phyloP scores from a whole-genome alignment of 2,888 invertebrate genomes.

The Rhodophaea formosa region DNA sequence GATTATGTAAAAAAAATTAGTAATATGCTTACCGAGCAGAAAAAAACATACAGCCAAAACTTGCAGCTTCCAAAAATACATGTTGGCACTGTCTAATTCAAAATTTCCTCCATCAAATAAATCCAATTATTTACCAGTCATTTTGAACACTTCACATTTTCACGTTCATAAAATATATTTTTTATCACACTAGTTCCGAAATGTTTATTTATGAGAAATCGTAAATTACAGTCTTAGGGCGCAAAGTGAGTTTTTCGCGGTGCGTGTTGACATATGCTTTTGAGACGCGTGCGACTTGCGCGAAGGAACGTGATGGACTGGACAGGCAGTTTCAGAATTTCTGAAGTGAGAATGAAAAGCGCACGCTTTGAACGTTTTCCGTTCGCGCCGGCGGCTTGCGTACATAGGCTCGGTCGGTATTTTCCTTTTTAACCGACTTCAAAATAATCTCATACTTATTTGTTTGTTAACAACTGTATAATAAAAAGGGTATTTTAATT shows the following conservation, averaged over 20 bases:
- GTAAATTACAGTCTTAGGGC: neutral
- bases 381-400: neutral
- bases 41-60: constrained; percentile 38
- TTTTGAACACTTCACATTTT: constrained; percentile 19
- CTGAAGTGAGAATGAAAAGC: neutral
- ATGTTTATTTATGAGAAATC: neutral
- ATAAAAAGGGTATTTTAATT: too few relatives aligned
- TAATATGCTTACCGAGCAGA: constrained; percentile 41
- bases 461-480: too few relatives aligned
- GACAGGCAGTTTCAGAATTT: neutral
- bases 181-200: neutral
- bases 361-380: neutral
- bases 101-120: neutral
- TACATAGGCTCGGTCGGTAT: too few relatives aligned
- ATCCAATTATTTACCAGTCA: constrained; percentile 14
- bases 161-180: constrained; percentile 5
- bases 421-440: too few relatives aligned
- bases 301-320: neutral
- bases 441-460: too few relatives aligned
- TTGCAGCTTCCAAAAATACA: constrained; percentile 40
- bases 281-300: neutral
- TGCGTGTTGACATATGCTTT: neutral
- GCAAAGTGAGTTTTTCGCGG: neutral
- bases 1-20: too few relatives aligned
- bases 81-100: constrained; percentile 26